A percentile compares a stretch with the other conserved stretches of the same genome.
Conservation (phyloP, 2,113 vertebrate genomes). For the Chaetops frenatus region DNA sequence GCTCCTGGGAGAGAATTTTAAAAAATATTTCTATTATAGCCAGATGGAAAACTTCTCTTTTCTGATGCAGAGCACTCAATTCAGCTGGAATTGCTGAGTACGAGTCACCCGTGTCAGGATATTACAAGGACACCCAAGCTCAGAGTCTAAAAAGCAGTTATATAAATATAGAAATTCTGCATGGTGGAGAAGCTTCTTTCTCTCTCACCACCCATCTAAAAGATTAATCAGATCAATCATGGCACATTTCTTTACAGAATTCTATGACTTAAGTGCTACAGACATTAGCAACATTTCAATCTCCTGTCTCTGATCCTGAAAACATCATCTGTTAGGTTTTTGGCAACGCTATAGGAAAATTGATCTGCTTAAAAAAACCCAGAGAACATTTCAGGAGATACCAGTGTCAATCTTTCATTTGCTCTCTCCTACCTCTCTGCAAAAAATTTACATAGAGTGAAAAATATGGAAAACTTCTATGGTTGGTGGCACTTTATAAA, state of each 20-base stretch:
- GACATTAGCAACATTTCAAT: slow-evolving; percentile 55
- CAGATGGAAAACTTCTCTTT: neutral
- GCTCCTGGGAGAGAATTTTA: neutral
- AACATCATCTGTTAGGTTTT: slow-evolving; percentile 40
- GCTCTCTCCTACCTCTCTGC: neutral
- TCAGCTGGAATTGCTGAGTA: neutral
- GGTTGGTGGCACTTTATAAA: slow-evolving; percentile 1
- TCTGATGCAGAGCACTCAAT: neutral
- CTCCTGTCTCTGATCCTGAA: slow-evolving; percentile 50
- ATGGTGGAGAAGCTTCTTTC: neutral
- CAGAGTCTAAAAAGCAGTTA: neutral
- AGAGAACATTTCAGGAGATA: slow-evolving; percentile 26
- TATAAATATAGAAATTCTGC: neutral
- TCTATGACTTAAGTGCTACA: slow-evolving; percentile 47
- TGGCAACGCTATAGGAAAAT: neutral
- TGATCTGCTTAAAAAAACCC: neutral
- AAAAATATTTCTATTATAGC: neutral
- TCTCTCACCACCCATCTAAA: slow-evolving; percentile 7
- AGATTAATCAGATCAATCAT: slow-evolving; percentile 48
- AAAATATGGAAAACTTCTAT: slow-evolving; percentile 6
- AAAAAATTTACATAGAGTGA: slow-evolving; percentile 39
- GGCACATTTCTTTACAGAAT: slow-evolving; percentile 53
- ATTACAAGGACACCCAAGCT: neutral
- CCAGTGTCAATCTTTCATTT: slow-evolving; percentile 12
- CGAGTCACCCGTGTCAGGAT: neutral